Evolutionary conservation across 2,888 invertebrate genomes (phyloP), one percentile per base, ranked within the genome.

Genomic region (Melipona bicolor): DNA sequence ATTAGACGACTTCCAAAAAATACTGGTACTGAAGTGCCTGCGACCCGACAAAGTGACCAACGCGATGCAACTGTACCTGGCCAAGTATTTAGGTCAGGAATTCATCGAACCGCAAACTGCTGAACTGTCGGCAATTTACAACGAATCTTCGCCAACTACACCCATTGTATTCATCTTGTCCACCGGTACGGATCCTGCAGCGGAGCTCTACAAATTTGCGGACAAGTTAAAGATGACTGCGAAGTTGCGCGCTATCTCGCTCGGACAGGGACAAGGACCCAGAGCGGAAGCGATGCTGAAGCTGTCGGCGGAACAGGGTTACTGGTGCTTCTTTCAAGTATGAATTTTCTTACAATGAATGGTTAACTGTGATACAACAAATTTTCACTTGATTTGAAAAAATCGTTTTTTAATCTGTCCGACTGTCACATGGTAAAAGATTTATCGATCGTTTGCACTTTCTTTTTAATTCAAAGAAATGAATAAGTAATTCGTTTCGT

Each of bases 221-320:
- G 98, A 98, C 72, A 96, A 96, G 90, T 96, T 97, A 96, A 97
- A 96, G 88, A 96, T 97, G 95, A 95, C 96, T 27, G 97, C 97
- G 91, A 96, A 97, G 54, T 96, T 98, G 91, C 96, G 96, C 91
- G 97, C 97, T 85, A 98, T 98, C 85, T 98, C 98, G 0, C 95
- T 98, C 19, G 98, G 98, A 0, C 98, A 98, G 93, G 98, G 98
- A 0, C 98, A 98, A 93, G 98, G 98, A 0, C 98, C 98, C 0
- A 95, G 97, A 69, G 98, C 98, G 0, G 97, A 97, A 91, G 95
- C 96, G 49, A 95, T 98, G 96, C 97, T 98, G 94, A 95, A 95
- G 81, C 95, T 96, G 70, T 97, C 98, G 5, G 95, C 96, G 87
- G 97, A 97, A 89, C 95, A 96, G 81, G 98, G 98, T 0, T 97